phyloP scores from a whole-genome alignment of 2,113 vertebrate species.

The Cromileptes altivelis region DNA sequence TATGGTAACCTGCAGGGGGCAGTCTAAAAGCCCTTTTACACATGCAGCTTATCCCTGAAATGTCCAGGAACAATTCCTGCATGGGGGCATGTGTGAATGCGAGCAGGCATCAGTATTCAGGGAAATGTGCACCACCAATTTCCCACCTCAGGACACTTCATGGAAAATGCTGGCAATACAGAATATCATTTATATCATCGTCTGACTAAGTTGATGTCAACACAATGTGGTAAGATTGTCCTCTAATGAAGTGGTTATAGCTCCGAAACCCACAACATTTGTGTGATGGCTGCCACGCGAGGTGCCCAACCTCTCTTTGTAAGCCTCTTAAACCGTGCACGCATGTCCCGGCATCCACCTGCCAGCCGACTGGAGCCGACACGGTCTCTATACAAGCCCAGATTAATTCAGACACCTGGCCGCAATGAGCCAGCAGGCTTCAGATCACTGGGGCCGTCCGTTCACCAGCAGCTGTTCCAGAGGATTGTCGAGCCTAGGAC shows the following conservation, averaged over 20 bases:
- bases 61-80: too few species aligned
- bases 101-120: too few species aligned
- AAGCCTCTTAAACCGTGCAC: slow-evolving; percentile 14
- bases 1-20: slow-evolving; percentile 30
- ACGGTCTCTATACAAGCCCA: not conserved
- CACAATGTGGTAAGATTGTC: not conserved
- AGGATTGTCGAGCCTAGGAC: slow-evolving; percentile 30
- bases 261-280: not conserved
- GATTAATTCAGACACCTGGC: slow-evolving; percentile 44
- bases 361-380: not conserved
- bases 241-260: not conserved
- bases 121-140: too few species aligned
- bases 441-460: not conserved
- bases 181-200: not conserved
- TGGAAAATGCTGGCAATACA: too few species aligned
- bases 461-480: slow-evolving; percentile 34
- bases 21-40: not conserved
- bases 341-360: slow-evolving; percentile 15
- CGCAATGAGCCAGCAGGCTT: slow-evolving; percentile 10
- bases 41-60: too few species aligned
- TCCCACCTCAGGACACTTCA: too few species aligned
- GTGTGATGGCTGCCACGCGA: not conserved
- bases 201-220: not conserved
- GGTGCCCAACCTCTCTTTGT: not conserved
- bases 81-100: too few species aligned